These are phyloP conservation scores for Caenorhabditis inopinata DNA, from an alignment of 1,140 invertebrate genomes.

Conservation along the genomic window DNA sequence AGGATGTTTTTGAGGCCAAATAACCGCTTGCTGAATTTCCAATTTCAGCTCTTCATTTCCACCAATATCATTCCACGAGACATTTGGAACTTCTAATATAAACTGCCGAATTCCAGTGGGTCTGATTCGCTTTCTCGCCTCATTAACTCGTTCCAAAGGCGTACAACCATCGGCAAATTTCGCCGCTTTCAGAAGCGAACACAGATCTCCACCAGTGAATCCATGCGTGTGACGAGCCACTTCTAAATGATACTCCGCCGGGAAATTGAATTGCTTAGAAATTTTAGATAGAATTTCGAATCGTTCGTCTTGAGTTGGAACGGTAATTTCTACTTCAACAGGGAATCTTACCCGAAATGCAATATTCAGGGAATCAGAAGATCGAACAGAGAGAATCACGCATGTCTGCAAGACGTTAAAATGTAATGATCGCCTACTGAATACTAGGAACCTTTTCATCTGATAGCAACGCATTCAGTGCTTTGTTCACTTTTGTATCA, in stretches of 20 bases:
- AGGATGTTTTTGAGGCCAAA: slow-evolving; percentile 83
- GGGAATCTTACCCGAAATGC: slow-evolving; percentile 46
- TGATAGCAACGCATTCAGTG: neutral
- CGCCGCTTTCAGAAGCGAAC: slow-evolving; percentile 25
- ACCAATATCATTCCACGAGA: slow-evolving; percentile 85
- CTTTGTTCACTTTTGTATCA: neutral
- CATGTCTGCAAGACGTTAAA: neutral
- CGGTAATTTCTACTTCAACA: slow-evolving; percentile 50
- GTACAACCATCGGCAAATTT: neutral
- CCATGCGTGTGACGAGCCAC: slow-evolving; percentile 52
- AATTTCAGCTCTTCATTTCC: slow-evolving; percentile 84
- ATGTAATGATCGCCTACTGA: neutral
- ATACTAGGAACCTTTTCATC: slow-evolving; percentile 22
- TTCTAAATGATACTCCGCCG: neutral
- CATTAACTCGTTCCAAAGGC: neutral
- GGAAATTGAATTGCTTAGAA: neutral
- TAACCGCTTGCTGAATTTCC: slow-evolving; percentile 82
- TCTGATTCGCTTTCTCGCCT: slow-evolving; percentile 39
- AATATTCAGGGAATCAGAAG: slow-evolving; percentile 46
- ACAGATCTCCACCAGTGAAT: slow-evolving; percentile 55
- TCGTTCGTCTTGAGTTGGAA: slow-evolving; percentile 50
- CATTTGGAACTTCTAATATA: slow-evolving; percentile 62
- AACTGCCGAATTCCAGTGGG: slow-evolving; percentile 56
- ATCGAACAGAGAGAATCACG: slow-evolving; percentile 43
- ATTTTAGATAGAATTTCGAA: slow-evolving; percentile 46